phyloP scores from a whole-genome alignment of 2,888 invertebrate genomes.

The Coelopa pilipes region DNA sequence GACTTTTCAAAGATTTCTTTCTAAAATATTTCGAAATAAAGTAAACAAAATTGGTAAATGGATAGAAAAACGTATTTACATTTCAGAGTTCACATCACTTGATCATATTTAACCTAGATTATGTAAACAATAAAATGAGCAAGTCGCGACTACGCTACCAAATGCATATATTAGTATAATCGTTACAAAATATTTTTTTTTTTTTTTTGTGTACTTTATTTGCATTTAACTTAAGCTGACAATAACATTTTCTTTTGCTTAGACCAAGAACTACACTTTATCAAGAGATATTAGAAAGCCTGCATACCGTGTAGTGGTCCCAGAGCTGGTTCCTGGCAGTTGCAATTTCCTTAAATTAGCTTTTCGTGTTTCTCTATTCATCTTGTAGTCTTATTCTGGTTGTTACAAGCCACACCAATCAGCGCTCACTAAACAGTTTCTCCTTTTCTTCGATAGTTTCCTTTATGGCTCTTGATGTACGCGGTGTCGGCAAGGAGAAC shows the following conservation, averaged over 20 bases:
- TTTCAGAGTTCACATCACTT: too few species aligned
- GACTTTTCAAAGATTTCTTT: too few species aligned
- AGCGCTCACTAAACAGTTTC: constrained; percentile 49
- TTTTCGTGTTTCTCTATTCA: constrained; percentile 58
- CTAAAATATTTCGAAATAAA: too few species aligned
- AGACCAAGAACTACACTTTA: too few species aligned
- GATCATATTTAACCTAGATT: too few species aligned
- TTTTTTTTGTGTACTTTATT: background rate
- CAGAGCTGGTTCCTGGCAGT: constrained; percentile 43
- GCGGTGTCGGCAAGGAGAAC: constrained; percentile 54
- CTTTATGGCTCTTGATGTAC: constrained; percentile 50
- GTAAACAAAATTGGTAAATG: too few species aligned
- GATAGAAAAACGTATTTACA: too few species aligned
- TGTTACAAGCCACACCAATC: constrained; percentile 28
- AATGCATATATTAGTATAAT: constrained; percentile 14
- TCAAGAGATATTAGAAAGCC: background rate
- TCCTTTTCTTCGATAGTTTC: constrained; percentile 55
- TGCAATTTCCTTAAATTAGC: constrained; percentile 60
- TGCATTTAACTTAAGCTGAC: too few species aligned
- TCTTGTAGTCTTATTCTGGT: constrained; percentile 35
- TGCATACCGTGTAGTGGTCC: constrained; percentile 52
- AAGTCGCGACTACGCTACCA: background rate
- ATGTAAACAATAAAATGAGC: background rate
- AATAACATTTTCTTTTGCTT: too few species aligned
- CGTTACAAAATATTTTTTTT: background rate